These are phyloP conservation scores for Cryptocephalus primarius DNA, from an alignment of 2,888 invertebrate species.

Conservation along the genomic window DNA sequence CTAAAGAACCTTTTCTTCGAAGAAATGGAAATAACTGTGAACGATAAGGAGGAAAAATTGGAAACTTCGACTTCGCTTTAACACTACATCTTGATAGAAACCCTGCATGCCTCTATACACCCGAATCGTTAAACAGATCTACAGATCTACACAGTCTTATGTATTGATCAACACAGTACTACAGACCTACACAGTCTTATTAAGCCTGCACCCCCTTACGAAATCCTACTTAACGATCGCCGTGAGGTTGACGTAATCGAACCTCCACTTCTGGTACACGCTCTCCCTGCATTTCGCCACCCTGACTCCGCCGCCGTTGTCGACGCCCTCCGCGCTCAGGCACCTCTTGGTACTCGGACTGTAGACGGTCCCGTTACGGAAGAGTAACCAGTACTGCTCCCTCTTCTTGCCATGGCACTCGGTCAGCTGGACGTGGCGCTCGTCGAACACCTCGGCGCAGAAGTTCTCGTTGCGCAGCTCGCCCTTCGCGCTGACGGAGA, in stretches of 20 bases:
- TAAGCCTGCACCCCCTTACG: no score
- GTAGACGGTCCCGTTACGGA: constrained; percentile 29
- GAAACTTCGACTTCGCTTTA: no score
- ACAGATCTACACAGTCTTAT: no score
- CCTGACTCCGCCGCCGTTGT: constrained; percentile 28
- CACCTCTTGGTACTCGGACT: constrained; percentile 32
- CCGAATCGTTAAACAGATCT: no score
- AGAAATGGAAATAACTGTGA: no score
- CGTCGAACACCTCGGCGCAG: constrained; percentile 54
- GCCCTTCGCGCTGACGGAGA: constrained; percentile 57
- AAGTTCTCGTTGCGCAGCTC: constrained; percentile 67
- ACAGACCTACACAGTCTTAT: no score
- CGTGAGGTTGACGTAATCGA: constrained; percentile 28
- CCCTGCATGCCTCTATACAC: no score
- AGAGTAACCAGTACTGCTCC: constrained; percentile 33
- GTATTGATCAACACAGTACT: no score
- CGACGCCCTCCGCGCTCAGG: constrained; percentile 31
- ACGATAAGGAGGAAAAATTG: no score
- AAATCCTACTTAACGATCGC: constrained; percentile 11
- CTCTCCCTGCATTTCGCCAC: constrained; percentile 27
- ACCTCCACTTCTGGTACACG: constrained; percentile 31
- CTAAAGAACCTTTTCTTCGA: no score
- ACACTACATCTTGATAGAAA: no score
- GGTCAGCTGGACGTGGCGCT: constrained; percentile 38
- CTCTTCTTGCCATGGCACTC: constrained; percentile 38